Conservation (phyloP, 2,888 invertebrate genomes). For the Ornithoptera priamus region DNA sequence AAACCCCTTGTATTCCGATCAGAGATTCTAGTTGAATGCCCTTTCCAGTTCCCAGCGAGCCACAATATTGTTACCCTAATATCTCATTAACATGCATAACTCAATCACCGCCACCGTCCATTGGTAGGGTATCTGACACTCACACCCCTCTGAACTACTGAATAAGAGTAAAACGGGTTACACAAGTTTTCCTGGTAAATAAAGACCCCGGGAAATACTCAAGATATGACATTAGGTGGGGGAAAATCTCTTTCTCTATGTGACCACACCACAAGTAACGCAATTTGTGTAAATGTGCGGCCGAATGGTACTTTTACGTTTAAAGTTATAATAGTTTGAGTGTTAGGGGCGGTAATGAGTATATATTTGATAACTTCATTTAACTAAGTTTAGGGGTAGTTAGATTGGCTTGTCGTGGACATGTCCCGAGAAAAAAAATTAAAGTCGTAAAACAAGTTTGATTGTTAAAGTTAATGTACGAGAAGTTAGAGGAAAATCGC, state of each 20-base stretch:
- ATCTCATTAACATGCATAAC: slow-evolving; percentile 40
- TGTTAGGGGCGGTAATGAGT: neutral
- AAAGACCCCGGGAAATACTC: slow-evolving; percentile 6
- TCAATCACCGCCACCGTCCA: slow-evolving; percentile 6
- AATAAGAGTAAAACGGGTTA: neutral
- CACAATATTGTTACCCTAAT: slow-evolving; percentile 19
- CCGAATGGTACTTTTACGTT: slow-evolving; percentile 1
- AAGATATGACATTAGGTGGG: slow-evolving; percentile 6
- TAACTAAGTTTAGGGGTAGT: too few relatives aligned
- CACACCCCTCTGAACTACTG: too few relatives aligned
- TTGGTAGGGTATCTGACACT: slow-evolving; percentile 9
- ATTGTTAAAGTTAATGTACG: too few relatives aligned
- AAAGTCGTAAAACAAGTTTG: too few relatives aligned
- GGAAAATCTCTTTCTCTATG: slow-evolving; percentile 18
- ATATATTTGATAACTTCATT: too few relatives aligned
- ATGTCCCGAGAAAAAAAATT: too few relatives aligned
- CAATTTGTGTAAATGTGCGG: neutral
- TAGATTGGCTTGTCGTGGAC: too few relatives aligned
- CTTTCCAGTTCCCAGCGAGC: slow-evolving; percentile 35
- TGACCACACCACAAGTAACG: slow-evolving; percentile 4
- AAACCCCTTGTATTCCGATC: slow-evolving; percentile 49
- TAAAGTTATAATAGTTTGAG: slow-evolving; percentile 12
- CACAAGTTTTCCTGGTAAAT: slow-evolving; percentile 15
- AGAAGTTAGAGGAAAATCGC: too few relatives aligned
- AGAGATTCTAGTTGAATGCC: slow-evolving; percentile 44